Evolutionary conservation across 2,797 vertebrate species (phyloP), one percentile per base, ranked within the genome.

Genomic region (Cephalopachus bancanus): DNA sequence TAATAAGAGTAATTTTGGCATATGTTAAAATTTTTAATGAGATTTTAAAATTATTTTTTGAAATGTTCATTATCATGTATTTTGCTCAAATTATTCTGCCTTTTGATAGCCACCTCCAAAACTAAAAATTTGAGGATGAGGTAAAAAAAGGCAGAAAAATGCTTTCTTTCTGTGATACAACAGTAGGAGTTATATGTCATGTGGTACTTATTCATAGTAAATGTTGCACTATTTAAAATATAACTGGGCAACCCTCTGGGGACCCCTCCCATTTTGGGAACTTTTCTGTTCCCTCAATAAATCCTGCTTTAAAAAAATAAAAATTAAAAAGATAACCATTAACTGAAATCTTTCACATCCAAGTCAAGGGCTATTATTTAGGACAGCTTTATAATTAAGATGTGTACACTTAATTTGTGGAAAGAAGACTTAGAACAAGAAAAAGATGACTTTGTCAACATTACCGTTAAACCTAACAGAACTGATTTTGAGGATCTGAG

Each of bases 1-100:
- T 79, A 90, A 49, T 16, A 74, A 79, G 44, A 89, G 30, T 22
- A 91, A 92, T 94, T 90, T 90, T 24, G 88, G 17, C n/a, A 78
- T 84, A 37, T 57, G n/a, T 19, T 19, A 78, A 65, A 64, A 49
- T 30, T 62, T 57, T 78, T 91, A 95, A 85, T 97, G 97, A 92
- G 30, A 57, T 94, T 97, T 93, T 94, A 33, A 95, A 88, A 93
- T 93, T 97, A 95, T 64, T 33, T 88, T 97, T 95, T 95, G 76
- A 98, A 98, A 86, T 89, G 86, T 16, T 81, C 69, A 91, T 96
- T 96, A 72, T 57, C 93, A 97, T 95, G 28, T 62, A 44, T 53
- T 95, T 19, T 76, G n/a, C 97, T 97, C 87, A 79, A 92, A 93
- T 96, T 96, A 71, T 3, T 37, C n/a, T 88, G 65, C 22, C 55